A percentile compares a stretch with the other conserved stretches of the same genome.
Evolutionary conservation across 2,888 invertebrate species (phyloP).

Genomic region (Elegia similella): DNA sequence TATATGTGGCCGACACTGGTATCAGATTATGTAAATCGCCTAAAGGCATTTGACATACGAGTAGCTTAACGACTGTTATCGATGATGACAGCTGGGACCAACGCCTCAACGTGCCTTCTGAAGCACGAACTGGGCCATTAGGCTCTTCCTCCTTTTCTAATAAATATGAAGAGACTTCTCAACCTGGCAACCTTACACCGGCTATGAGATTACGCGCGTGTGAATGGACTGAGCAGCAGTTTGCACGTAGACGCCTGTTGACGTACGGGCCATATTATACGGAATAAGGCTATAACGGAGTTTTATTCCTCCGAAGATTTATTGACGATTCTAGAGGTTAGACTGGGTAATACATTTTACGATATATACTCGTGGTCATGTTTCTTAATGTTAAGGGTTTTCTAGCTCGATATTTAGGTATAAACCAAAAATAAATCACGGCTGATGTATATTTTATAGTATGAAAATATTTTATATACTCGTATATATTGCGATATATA

Average conservation of each 20-base stretch:
- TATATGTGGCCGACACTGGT: too few relatives aligned
- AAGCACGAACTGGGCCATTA: too few relatives aligned
- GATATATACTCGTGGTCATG: not conserved
- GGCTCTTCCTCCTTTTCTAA: not conserved
- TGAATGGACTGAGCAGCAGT: constrained; percentile 40
- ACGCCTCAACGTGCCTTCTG: too few relatives aligned
- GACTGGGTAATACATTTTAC: not conserved
- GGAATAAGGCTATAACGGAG: constrained; percentile 24
- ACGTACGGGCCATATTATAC: constrained; percentile 35
- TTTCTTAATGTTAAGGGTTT: not conserved
- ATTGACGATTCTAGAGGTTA: not conserved
- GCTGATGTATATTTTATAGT: too few relatives aligned
- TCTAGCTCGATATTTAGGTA: not conserved
- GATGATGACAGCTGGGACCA: too few relatives aligned
- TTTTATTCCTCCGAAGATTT: constrained; percentile 19
- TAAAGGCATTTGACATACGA: too few relatives aligned
- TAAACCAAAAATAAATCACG: not conserved
- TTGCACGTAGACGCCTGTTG: constrained; percentile 45
- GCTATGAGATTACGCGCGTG: constrained; percentile 44
- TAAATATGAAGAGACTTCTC: not conserved
- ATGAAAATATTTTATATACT: too few relatives aligned
- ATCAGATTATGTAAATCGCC: too few relatives aligned
- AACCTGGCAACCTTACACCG: constrained; percentile 17
- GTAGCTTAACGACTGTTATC: too few relatives aligned
- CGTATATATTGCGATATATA: too few relatives aligned